Percentiles rank a stretch among this genome's conserved stretches.
Conservation (phyloP, 53 echinoderm and acorn worm genomes). For the Astropecten irregularis region DNA sequence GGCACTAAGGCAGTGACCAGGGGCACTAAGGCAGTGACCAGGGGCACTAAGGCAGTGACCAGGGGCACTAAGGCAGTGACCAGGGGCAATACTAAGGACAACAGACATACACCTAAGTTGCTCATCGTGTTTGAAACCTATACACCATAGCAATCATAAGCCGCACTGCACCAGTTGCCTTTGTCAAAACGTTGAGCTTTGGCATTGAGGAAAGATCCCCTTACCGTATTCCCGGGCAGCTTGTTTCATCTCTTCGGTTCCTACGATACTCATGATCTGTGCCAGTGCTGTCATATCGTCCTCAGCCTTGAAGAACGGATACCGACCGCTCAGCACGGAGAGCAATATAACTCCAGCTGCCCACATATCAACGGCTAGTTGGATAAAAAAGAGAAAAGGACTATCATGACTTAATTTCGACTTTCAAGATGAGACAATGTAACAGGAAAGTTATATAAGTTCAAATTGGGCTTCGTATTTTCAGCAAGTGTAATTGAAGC, state of each 20-base stretch:
- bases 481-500: no score
- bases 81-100: no score
- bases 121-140: no score
- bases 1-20: no score
- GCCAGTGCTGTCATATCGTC: conserved; percentile 93
- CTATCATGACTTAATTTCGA: neutral
- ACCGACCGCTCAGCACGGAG: conserved; percentile 87
- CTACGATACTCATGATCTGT: conserved; percentile 95
- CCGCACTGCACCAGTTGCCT: no score
- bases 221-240: conserved; percentile 78
- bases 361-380: conserved; percentile 97
- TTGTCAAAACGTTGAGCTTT: no score
- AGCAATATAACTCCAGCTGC: conserved; percentile 94
- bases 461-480: neutral
- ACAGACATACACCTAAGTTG: neutral
- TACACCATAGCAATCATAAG: no score
- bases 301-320: conserved; percentile 94
- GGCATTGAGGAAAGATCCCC: no score
- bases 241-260: conserved; percentile 76
- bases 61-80: no score
- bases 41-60: no score
- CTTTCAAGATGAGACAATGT: neutral
- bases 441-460: no score
- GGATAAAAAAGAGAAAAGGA: neutral
- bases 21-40: no score